A percentile compares a stretch with the other conserved stretches of the same genome.
Conservation (phyloP, 2,113 vertebrate genomes). For the Malurus elegans region DNA sequence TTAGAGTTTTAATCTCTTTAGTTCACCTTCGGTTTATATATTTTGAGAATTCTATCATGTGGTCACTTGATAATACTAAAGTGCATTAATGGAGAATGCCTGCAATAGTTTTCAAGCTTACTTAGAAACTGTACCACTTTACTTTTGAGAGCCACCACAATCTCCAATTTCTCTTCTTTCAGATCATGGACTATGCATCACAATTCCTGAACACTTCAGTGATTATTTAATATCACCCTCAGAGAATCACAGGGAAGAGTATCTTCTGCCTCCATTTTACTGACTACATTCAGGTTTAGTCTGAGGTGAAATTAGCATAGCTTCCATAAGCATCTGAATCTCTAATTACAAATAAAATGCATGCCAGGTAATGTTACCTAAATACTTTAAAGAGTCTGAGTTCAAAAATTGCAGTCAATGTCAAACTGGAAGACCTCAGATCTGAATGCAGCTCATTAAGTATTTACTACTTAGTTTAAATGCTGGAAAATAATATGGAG, state of each 20-base stretch:
- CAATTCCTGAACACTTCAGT: neutral
- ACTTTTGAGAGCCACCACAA: neutral
- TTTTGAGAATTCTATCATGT: neutral
- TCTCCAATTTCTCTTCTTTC: neutral
- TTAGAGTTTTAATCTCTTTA: neutral
- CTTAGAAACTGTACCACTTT: neutral
- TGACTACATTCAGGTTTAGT: neutral
- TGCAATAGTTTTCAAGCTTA: neutral
- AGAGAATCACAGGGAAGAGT: neutral
- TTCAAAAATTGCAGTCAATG: neutral
- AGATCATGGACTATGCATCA: neutral
- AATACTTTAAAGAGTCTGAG: neutral
- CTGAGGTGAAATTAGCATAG: neutral
- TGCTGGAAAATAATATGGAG: neutral
- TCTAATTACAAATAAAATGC: neutral
- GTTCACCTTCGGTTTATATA: neutral
- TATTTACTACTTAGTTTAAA: neutral
- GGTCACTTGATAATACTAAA: neutral
- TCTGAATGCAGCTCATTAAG: neutral
- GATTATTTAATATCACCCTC: neutral
- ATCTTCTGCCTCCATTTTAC: neutral
- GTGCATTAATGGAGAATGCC: neutral
- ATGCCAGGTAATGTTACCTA: neutral
- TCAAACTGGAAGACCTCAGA: neutral
- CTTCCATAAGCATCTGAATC: neutral